These are phyloP conservation scores for Melierax canorus DNA, from an alignment of 2,113 vertebrate species.

Conservation along the genomic window DNA sequence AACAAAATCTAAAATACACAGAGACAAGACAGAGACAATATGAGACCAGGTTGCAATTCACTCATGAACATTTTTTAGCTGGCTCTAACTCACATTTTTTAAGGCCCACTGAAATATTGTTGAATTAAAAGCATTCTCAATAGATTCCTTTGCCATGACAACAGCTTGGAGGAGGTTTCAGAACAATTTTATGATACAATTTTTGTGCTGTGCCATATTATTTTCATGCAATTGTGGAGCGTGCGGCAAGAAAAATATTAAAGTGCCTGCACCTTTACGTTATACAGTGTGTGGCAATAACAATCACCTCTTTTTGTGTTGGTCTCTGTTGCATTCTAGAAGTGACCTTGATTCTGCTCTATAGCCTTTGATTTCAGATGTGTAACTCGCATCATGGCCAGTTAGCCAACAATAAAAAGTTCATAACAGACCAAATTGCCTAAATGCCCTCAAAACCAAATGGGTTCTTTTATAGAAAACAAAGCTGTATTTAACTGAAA, in stretches of 20 bases:
- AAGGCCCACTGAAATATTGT: neutral
- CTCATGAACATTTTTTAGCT: neutral
- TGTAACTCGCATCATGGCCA: neutral
- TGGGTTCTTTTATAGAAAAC: neutral
- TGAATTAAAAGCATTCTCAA: slow-evolving; percentile 31
- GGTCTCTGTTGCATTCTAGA: neutral
- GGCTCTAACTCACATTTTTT: neutral
- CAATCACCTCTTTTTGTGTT: neutral
- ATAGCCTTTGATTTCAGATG: neutral
- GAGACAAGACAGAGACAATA: neutral
- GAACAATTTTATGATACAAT: neutral
- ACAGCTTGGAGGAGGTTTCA: neutral
- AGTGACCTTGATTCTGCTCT: neutral
- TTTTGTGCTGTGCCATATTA: neutral
- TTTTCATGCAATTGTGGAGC: neutral
- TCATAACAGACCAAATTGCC: neutral
- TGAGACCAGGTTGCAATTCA: neutral
- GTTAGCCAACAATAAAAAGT: neutral
- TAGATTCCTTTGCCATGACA: slow-evolving; percentile 31
- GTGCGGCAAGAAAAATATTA: neutral
- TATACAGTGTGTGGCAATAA: neutral
- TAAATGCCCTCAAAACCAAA: neutral
- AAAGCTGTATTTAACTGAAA: neutral
- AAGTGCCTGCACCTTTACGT: neutral
- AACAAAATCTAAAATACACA: neutral